Conservation (phyloP, 1,140 invertebrate species). For the Drosophila ironensis region DNA sequence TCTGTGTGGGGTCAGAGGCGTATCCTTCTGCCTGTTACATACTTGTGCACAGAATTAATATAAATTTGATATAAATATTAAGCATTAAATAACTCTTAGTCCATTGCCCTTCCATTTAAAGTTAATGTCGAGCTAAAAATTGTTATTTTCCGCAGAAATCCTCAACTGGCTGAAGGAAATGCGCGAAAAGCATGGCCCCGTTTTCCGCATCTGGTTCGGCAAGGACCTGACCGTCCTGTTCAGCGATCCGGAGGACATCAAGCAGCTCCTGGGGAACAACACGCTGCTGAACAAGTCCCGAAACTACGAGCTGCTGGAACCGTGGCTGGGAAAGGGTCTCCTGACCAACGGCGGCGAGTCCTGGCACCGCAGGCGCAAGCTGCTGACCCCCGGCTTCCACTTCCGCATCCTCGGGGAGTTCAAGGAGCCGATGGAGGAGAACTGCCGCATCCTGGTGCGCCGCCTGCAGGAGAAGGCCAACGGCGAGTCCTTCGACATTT, state of each 20-base stretch:
- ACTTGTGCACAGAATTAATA: too few species aligned
- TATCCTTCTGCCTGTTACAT: too few species aligned
- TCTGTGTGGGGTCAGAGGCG: too few species aligned
- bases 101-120: too few species aligned
- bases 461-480: conserved; percentile 56
- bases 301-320: conserved; percentile 83
- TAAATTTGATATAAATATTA: too few species aligned
- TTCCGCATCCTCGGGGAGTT: conserved; percentile 93
- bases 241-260: conserved; percentile 69
- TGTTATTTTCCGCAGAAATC: conserved; percentile 51
- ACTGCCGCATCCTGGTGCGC: conserved; percentile 79
- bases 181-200: conserved; percentile 51
- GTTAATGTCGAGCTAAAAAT: too few species aligned
- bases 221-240: conserved; percentile 76
- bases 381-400: conserved; percentile 95
- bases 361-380: conserved; percentile 91
- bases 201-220: conserved; percentile 78
- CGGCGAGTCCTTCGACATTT: conserved; percentile 84
- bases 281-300: conserved; percentile 82
- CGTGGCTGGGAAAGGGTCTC: conserved; percentile 87
- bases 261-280: conserved; percentile 85
- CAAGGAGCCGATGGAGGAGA: conserved; percentile 85
- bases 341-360: conserved; percentile 87
- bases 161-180: conserved; percentile 58
- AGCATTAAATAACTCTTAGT: too few species aligned